A percentile compares a stretch with the other conserved stretches of the same genome.
Conservation (phyloP, 2,797 vertebrate species). For the Alectoris magna region DNA sequence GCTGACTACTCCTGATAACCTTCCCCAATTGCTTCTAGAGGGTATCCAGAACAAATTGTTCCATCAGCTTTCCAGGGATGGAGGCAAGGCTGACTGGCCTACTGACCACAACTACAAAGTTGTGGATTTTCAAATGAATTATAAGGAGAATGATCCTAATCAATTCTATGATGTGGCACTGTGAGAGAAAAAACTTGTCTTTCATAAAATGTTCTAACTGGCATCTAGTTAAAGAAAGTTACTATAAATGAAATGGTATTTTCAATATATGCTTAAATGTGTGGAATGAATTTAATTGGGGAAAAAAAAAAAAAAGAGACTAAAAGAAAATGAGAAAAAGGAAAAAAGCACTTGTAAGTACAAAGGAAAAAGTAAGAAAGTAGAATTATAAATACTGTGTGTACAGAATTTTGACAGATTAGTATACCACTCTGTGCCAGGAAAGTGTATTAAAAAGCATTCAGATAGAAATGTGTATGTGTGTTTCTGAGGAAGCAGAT, state of each 20-base stretch:
- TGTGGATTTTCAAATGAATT: too few relatives aligned
- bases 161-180: neutral
- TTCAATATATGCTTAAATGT: neutral
- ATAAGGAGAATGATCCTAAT: neutral
- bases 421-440: neutral
- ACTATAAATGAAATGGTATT: neutral
- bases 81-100: too few relatives aligned
- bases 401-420: neutral
- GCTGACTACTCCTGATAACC: too few relatives aligned
- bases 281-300: neutral
- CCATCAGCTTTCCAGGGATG: too few relatives aligned
- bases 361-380: neutral
- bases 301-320: neutral
- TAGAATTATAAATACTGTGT: neutral
- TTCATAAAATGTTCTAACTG: neutral
- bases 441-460: neutral
- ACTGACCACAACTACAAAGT: neutral
- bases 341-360: neutral
- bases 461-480: neutral
- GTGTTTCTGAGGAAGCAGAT: neutral
- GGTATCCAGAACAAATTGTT: too few relatives aligned
- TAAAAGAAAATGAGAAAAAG: neutral
- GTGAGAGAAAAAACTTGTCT: neutral
- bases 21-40: too few relatives aligned
- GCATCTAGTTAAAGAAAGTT: neutral